phyloP scores from a whole-genome alignment of 2,888 invertebrate genomes.

The Pristionchus mayeri region DNA sequence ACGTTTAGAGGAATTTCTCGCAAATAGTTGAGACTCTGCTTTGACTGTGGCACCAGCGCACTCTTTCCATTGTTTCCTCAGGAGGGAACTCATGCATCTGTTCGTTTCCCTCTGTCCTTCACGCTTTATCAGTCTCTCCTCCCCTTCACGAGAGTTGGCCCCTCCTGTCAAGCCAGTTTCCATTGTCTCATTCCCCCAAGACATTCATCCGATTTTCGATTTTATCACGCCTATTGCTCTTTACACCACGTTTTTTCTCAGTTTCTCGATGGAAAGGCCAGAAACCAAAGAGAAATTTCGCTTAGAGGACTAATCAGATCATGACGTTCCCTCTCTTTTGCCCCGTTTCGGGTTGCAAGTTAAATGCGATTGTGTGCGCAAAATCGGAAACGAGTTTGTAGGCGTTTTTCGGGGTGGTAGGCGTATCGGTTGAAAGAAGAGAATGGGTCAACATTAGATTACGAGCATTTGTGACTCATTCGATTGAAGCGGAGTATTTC shows the following conservation, averaged over 20 bases:
- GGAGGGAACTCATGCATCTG: no score
- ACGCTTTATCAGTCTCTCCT: constrained; percentile 6
- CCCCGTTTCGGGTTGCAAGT: background rate
- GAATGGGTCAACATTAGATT: constrained; percentile 44
- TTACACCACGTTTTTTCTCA: background rate
- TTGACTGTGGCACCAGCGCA: no score
- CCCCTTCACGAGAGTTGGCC: background rate
- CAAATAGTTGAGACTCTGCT: no score
- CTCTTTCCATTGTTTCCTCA: no score
- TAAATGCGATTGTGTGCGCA: background rate
- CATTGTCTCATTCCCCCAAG: constrained; percentile 5
- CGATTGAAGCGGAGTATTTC: background rate
- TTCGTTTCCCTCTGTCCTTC: background rate
- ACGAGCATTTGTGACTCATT: constrained; percentile 3
- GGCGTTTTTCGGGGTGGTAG: background rate
- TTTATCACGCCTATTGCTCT: background rate
- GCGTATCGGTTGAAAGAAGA: background rate
- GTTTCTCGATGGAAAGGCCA: background rate
- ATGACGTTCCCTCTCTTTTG: background rate
- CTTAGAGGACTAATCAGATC: background rate
- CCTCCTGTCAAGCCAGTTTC: constrained; percentile 32
- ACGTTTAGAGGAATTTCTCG: background rate
- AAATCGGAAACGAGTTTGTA: constrained; percentile 35
- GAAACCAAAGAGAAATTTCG: background rate
- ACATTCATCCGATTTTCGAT: background rate